phyloP scores from a whole-genome alignment of 2,113 vertebrate genomes.

The Apteryx mantelli region DNA sequence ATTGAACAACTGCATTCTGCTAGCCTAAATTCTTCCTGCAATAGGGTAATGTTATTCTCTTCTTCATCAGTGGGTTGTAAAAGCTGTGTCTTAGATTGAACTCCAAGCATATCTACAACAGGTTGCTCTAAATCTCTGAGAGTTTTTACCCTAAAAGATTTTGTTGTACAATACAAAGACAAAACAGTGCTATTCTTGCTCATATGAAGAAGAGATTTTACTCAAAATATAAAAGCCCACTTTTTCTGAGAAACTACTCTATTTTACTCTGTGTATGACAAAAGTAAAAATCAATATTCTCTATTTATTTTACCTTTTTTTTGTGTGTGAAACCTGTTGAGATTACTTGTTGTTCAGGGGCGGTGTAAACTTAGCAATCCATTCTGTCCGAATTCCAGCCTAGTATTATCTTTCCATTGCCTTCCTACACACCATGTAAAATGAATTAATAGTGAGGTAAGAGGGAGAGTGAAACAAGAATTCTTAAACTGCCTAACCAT shows the following conservation, averaged over 20 bases:
- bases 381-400: not conserved
- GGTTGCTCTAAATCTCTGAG: not conserved
- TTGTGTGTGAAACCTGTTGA: not conserved
- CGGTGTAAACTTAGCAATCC: not conserved
- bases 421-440: not conserved
- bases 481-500: slow-evolving; percentile 7
- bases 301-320: not conserved
- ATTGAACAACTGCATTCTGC: not conserved
- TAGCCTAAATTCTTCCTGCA: not conserved
- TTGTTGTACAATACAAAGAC: not conserved
- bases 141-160: not conserved
- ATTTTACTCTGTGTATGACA: not conserved
- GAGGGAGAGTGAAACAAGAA: slow-evolving; percentile 6
- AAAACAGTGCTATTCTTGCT: not conserved
- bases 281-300: not conserved
- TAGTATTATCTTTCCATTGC: not conserved
- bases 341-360: not conserved
- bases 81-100: not conserved
- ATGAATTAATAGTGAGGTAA: slow-evolving; percentile 40
- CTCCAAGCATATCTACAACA: not conserved
- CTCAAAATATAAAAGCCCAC: not conserved
- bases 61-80: not conserved
- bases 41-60: not conserved
- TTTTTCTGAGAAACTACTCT: not conserved
- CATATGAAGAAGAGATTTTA: not conserved